Percentiles rank a stretch among this genome's conserved stretches.
These are phyloP conservation scores for Channa argus DNA, from an alignment of 2,113 vertebrate genomes.

Conservation along the genomic window DNA sequence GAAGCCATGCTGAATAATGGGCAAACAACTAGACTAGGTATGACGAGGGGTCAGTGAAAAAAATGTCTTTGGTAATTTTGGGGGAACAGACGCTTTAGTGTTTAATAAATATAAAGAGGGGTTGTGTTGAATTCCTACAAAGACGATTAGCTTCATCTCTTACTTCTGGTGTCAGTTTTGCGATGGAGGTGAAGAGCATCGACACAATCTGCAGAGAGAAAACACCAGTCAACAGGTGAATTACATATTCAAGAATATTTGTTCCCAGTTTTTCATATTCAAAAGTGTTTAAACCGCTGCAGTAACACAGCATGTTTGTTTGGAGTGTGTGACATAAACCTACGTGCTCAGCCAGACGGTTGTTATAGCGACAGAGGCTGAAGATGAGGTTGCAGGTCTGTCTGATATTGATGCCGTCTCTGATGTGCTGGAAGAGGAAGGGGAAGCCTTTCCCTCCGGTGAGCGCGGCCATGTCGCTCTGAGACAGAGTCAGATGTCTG, in stretches of 20 bases:
- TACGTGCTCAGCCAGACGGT: conserved; percentile 97
- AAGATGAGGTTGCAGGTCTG: conserved; percentile 99
- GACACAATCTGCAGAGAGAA: conserved; percentile 90
- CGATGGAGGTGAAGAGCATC: conserved; percentile 99
- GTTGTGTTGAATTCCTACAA: too few species aligned
- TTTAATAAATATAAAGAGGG: too few species aligned
- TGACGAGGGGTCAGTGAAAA: too few species aligned
- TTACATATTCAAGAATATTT: too few species aligned
- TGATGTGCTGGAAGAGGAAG: conserved; percentile 99
- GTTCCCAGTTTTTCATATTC: too few species aligned
- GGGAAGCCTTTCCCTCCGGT: conserved; percentile 99
- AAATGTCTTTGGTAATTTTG: too few species aligned
- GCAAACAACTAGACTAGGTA: too few species aligned
- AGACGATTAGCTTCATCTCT: neutral
- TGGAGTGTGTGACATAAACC: conserved; percentile 8
- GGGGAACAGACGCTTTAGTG: too few species aligned
- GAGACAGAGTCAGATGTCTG: conserved; percentile 97
- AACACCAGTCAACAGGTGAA: neutral
- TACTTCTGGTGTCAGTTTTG: conserved; percentile 98
- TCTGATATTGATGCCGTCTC: conserved; percentile 98
- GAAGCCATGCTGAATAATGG: too few species aligned
- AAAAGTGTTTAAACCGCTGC: too few species aligned
- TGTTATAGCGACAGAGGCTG: conserved; percentile 98
- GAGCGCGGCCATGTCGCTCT: conserved; percentile 98
- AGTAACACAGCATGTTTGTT: too few species aligned